Base-by-base conservation (phyloP, 2,797 vertebrate genomes). In the Parauchenoglanis ngamensis region DNA sequence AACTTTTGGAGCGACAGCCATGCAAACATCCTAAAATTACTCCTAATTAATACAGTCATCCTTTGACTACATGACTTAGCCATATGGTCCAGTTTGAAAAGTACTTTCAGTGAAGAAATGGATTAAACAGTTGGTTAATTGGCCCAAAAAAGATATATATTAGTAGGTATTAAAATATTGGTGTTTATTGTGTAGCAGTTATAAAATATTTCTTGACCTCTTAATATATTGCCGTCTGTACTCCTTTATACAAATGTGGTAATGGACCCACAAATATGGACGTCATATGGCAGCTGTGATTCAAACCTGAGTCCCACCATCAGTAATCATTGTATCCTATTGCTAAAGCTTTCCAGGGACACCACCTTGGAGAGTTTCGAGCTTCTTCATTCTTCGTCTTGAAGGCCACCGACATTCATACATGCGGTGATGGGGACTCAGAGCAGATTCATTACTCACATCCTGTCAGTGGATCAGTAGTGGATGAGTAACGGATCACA, bases 401-500 rank as follows among this genome's bases (percentile, higher is more conserved):
- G 25, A 78, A 85, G 35, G 8, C 85, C 63, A 63, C 25, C 11
- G 65, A 54, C 75, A 28, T 56, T 49, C 65, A 28, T 59, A 13
- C 35, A 44, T 6, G 61, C 57, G 4, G 46, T 31, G 73, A 78
- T 52, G 19, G 44, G 40, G 13, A 49, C 46, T 81, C 63, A 7
- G 75, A 28, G 28, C 61, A n/a, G 76, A 72, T 76, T 81, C 76
- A 70, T 86, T 40, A 80, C 78, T 87, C 63, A 73, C 46, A 40
- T 86, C 56, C 85, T 87, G 85, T 63, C 52, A 49, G 15, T 23
- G 35, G 44, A 85, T 77, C 84, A 65, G 72, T 65, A 85, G 44
- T 15, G 59, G 59, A 85, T 87, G 81, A 65, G 81, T 89, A 87
- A 88, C 86, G 40, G 88, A 88, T 84, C 86, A 52, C 73, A 87